These are phyloP conservation scores for Drosophila demipolita DNA, from an alignment of 2,888 invertebrate genomes.

Conservation along the genomic window DNA sequence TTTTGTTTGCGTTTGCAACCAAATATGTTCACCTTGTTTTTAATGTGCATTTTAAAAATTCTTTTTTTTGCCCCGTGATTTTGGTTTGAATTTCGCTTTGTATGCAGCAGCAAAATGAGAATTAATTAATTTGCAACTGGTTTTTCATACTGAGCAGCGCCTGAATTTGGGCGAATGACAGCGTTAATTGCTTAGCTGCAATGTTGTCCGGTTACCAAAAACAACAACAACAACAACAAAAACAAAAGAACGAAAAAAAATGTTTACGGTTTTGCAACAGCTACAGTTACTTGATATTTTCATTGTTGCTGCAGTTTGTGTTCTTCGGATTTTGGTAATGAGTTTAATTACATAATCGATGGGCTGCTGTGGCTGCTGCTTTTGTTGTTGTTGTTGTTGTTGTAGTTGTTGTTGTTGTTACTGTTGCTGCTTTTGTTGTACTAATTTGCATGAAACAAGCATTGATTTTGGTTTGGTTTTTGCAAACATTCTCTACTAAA, in stretches of 20 bases:
- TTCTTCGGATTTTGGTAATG: conserved; percentile 49
- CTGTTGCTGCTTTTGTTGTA: conserved; percentile 11
- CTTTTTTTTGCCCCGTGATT: conserved; percentile 22
- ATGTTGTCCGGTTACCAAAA: conserved; percentile 39
- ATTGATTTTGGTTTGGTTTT: conserved; percentile 33
- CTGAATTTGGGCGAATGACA: not conserved
- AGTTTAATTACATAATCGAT: conserved; percentile 60
- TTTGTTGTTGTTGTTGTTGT: conserved; percentile 3
- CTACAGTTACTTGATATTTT: conserved; percentile 13
- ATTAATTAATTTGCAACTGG: conserved; percentile 65
- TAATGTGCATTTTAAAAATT: conserved; percentile 45
- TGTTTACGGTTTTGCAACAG: conserved; percentile 24
- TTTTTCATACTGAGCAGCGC: not conserved
- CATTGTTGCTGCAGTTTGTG: conserved; percentile 7
- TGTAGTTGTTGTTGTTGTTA: not conserved
- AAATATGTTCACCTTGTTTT: conserved; percentile 36
- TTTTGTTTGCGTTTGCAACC: conserved; percentile 42
- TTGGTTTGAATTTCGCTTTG: conserved; percentile 33
- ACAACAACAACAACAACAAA: too few species aligned
- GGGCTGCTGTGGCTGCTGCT: not conserved
- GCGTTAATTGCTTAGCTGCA: conserved; percentile 45
- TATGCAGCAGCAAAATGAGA: conserved; percentile 67
- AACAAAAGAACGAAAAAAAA: not conserved
- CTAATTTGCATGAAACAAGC: conserved; percentile 53
- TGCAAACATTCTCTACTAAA: conserved; percentile 21